phyloP scores from a whole-genome alignment of 2,888 invertebrate species.

The Cheilosia impressa region DNA sequence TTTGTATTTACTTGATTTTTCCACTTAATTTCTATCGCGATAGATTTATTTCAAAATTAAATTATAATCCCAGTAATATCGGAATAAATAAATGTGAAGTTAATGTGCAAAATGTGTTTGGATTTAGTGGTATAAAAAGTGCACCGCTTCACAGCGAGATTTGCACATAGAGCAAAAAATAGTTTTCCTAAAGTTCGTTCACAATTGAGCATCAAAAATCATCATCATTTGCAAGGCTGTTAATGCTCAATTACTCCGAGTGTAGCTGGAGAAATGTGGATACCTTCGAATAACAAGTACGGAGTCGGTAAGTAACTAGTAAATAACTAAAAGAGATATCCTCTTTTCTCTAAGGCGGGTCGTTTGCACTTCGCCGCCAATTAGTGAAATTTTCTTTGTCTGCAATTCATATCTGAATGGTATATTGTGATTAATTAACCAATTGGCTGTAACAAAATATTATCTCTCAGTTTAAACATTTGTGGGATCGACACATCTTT shows the following conservation, averaged over 20 bases:
- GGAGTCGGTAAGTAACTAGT: slow-evolving; percentile 82
- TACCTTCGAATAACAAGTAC: slow-evolving; percentile 83
- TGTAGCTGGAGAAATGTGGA: slow-evolving; percentile 80
- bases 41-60: background rate
- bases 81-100: slow-evolving; percentile 2
- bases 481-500: background rate
- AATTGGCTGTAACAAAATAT: slow-evolving; percentile 7
- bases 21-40: slow-evolving; percentile 8
- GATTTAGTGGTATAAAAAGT: slow-evolving; percentile 36
- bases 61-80: background rate
- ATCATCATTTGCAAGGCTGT: slow-evolving; percentile 22
- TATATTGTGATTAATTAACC: slow-evolving; percentile 32
- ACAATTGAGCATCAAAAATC: slow-evolving; percentile 11
- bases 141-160: slow-evolving; percentile 42
- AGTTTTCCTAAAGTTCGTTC: slow-evolving; percentile 20
- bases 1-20: slow-evolving; percentile 49
- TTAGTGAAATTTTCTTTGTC: slow-evolving; percentile 60
- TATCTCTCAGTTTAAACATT: background rate
- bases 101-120: slow-evolving; percentile 35
- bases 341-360: slow-evolving; percentile 29
- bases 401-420: slow-evolving; percentile 32
- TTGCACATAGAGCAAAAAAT: slow-evolving; percentile 27
- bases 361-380: slow-evolving; percentile 28
- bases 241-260: slow-evolving; percentile 21
- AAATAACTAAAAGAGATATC: slow-evolving; percentile 1